Conservation (phyloP, 2,113 vertebrate species). For the Pao palembangensis region DNA sequence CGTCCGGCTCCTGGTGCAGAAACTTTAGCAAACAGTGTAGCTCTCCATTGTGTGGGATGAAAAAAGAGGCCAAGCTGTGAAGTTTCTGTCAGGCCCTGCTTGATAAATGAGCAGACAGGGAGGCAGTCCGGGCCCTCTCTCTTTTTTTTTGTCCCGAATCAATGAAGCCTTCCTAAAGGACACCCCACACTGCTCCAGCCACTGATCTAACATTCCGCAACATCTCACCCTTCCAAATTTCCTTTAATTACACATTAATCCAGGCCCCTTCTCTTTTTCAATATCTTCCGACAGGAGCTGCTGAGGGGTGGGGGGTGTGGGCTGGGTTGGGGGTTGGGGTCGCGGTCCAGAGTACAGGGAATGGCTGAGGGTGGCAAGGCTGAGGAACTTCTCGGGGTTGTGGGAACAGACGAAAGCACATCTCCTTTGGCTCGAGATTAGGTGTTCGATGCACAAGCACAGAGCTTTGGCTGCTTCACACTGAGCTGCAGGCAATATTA, state of each 20-base stretch:
- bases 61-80: constrained; percentile 87
- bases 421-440: constrained; percentile 68
- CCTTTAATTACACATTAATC: constrained; percentile 99
- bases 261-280: constrained; percentile 96
- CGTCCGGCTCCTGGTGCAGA: constrained; percentile 89
- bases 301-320: constrained; percentile 56
- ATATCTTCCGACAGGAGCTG: constrained; percentile 84
- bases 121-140: constrained; percentile 87
- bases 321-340: constrained; percentile 73
- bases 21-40: constrained; percentile 95
- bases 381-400: constrained; percentile 77
- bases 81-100: constrained; percentile 90
- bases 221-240: constrained; percentile 98
- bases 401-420: constrained; percentile 77
- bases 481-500: constrained; percentile 48
- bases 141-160: constrained; percentile 92
- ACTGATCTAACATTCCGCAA: constrained; percentile 99
- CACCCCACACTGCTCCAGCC: constrained; percentile 98
- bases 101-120: constrained; percentile 99
- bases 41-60: constrained; percentile 87
- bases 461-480: constrained; percentile 51
- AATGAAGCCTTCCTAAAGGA: constrained; percentile 99
- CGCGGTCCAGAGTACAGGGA: constrained; percentile 56
- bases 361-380: constrained; percentile 66
- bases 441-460: constrained; percentile 49